Percentiles rank a stretch among this genome's conserved stretches.
Conservation (phyloP, 2,797 vertebrate species). For the Ctenopoma multispine region DNA sequence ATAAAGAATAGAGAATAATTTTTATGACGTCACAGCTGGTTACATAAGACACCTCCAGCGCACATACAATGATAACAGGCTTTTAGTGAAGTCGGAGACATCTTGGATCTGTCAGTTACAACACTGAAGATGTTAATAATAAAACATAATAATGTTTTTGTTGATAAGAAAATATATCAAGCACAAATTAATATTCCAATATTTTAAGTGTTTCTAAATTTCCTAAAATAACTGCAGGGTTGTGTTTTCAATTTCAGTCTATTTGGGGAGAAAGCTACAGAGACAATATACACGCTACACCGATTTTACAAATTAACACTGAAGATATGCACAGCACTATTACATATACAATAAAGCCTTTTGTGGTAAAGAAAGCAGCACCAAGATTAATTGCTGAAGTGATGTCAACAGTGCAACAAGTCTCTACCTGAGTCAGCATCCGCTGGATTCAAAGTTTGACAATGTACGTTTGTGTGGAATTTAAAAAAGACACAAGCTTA, state of each 20-base stretch:
- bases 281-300: background rate
- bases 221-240: background rate
- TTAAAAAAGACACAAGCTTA: too few species aligned
- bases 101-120: too few species aligned
- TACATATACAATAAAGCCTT: background rate
- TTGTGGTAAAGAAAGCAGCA: background rate
- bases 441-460: too few species aligned
- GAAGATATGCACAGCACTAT: background rate
- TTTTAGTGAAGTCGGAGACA: background rate
- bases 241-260: slow-evolving; percentile 1
- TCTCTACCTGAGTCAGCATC: too few species aligned
- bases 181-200: background rate
- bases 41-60: background rate
- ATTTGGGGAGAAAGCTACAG: background rate
- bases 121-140: too few species aligned
- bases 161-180: too few species aligned
- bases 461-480: too few species aligned
- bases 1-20: background rate
- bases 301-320: background rate
- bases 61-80: background rate
- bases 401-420: too few species aligned
- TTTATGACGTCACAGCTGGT: background rate
- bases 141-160: too few species aligned
- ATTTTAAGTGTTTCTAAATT: background rate
- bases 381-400: too few species aligned